Percentiles rank a stretch among this genome's conserved stretches.
Conservation (phyloP, 2,113 vertebrate species). For the Mustelus asterias region DNA sequence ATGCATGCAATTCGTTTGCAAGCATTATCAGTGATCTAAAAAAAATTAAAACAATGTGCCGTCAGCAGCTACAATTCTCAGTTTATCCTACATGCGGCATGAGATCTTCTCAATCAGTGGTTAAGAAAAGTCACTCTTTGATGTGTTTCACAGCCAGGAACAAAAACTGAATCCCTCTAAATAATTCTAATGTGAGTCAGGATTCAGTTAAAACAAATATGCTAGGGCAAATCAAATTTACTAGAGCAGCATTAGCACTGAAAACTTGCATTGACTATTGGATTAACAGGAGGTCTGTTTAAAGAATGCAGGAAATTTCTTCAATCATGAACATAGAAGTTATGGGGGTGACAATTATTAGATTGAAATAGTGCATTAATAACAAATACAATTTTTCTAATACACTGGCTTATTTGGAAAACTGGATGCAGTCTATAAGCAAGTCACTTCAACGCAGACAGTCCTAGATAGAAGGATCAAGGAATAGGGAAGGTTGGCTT, state of each 20-base stretch:
- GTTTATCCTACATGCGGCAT: background rate
- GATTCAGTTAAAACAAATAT: slow-evolving; percentile 2
- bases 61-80: background rate
- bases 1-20: background rate
- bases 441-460: background rate
- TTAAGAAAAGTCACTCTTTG: background rate
- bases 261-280: background rate
- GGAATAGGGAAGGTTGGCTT: background rate
- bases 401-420: background rate
- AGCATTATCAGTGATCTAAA: background rate
- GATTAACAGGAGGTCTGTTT: background rate
- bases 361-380: background rate
- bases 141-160: background rate
- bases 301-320: background rate
- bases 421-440: background rate
- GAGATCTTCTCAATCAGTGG: background rate
- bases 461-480: background rate
- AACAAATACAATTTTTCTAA: background rate
- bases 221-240: background rate
- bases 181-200: background rate
- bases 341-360: background rate
- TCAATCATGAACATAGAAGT: background rate
- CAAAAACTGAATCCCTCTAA: background rate
- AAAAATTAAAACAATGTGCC: background rate
- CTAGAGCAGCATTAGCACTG: background rate